Conservation (phyloP, 2,113 vertebrate genomes). For the Calidris pugnax region DNA sequence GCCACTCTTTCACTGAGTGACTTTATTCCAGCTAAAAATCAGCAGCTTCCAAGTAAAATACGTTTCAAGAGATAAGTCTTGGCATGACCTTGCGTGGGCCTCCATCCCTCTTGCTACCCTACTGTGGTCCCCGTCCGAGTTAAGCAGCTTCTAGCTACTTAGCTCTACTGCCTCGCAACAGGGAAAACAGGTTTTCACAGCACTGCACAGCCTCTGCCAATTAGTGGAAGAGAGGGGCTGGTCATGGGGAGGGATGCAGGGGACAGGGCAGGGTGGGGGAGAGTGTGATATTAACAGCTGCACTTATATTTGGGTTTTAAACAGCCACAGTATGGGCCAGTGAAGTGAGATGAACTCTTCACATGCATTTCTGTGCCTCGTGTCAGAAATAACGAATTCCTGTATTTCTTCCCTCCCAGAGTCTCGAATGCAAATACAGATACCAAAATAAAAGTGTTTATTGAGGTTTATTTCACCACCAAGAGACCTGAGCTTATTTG, state of each 20-base stretch:
- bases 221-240: neutral
- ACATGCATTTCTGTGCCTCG: neutral
- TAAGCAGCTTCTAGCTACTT: slow-evolving; percentile 47
- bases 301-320: neutral
- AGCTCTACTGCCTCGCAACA: neutral
- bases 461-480: slow-evolving; percentile 12
- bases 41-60: neutral
- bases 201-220: neutral
- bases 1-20: neutral
- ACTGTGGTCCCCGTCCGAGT: neutral
- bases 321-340: neutral
- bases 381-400: neutral
- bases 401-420: neutral
- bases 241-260: neutral
- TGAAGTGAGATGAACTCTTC: neutral
- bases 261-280: neutral
- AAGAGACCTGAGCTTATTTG: neutral
- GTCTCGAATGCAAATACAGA: slow-evolving; percentile 21
- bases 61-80: neutral
- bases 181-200: neutral
- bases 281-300: neutral
- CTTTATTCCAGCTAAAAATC: neutral
- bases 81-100: neutral
- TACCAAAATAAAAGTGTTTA: slow-evolving; percentile 11
- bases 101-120: neutral